Evolutionary conservation across 2,888 invertebrate species (phyloP).

Genomic region (Tenthredo amoena): DNA sequence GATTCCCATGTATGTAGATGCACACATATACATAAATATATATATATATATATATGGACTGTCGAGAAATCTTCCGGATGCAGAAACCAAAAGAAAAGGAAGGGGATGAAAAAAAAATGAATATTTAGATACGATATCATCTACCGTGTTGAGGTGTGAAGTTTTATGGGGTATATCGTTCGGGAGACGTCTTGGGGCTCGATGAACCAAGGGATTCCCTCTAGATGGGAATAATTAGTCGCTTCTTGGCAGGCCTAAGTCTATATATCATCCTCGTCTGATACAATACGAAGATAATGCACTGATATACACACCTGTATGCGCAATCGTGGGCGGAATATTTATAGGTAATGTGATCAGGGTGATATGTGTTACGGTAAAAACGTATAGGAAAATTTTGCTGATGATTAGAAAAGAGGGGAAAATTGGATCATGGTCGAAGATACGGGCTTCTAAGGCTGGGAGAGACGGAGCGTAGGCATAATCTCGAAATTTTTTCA

Average conservation of each 20-base stretch:
- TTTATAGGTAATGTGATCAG: background rate
- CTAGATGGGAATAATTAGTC: slow-evolving; percentile 25
- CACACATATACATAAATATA: background rate
- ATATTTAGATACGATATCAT: background rate
- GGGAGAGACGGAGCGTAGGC: background rate
- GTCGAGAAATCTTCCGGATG: background rate
- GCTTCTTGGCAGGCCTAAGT: slow-evolving; percentile 13
- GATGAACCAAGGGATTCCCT: background rate
- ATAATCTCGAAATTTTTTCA: background rate
- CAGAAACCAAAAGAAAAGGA: background rate
- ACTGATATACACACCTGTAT: background rate
- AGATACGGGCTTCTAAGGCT: background rate
- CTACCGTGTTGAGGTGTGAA: background rate
- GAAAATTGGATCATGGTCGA: background rate
- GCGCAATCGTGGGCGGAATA: background rate
- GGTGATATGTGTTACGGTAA: background rate
- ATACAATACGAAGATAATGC: background rate
- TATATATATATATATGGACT: slow-evolving; percentile 11
- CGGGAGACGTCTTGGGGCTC: background rate
- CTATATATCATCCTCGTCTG: slow-evolving; percentile 10
- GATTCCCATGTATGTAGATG: background rate
- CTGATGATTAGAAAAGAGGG: background rate
- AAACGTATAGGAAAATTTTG: background rate
- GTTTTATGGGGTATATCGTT: background rate
- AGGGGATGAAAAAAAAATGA: background rate